phyloP scores from a whole-genome alignment of 2,797 vertebrate species.

The Falco rusticolus region DNA sequence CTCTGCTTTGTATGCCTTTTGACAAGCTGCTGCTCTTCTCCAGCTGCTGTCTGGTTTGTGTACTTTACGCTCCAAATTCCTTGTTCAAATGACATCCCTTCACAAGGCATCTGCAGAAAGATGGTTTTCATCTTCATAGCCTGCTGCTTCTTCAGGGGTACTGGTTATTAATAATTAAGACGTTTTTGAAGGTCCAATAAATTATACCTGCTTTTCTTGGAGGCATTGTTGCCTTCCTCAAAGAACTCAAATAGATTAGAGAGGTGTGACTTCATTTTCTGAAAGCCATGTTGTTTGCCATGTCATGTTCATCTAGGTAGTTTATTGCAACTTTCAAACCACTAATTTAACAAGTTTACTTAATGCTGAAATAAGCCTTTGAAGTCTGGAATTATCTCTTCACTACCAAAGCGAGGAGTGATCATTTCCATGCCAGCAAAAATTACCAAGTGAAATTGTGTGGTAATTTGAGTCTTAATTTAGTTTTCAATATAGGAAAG shows the following conservation, averaged over 20 bases:
- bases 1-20: neutral
- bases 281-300: neutral
- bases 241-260: neutral
- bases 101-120: neutral
- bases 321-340: conserved; percentile 46
- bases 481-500: conserved; percentile 40
- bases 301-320: neutral
- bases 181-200: conserved; percentile 30
- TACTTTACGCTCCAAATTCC: neutral
- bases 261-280: conserved; percentile 4
- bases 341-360: conserved; percentile 59
- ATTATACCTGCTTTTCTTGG: conserved; percentile 25
- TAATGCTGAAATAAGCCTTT: conserved; percentile 48
- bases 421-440: conserved; percentile 49
- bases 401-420: neutral
- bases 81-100: conserved; percentile 31
- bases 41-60: conserved; percentile 30
- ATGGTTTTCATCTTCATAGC: conserved; percentile 13
- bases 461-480: conserved; percentile 44
- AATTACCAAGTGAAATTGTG: conserved; percentile 37
- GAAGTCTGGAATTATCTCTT: conserved; percentile 46
- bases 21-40: conserved; percentile 33
- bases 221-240: conserved; percentile 15
- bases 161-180: conserved; percentile 59
- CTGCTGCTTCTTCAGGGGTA: conserved; percentile 41